Evolutionary conservation across 2,797 vertebrate genomes (phyloP).

Genomic region (Brachyrhaphis roseni): DNA sequence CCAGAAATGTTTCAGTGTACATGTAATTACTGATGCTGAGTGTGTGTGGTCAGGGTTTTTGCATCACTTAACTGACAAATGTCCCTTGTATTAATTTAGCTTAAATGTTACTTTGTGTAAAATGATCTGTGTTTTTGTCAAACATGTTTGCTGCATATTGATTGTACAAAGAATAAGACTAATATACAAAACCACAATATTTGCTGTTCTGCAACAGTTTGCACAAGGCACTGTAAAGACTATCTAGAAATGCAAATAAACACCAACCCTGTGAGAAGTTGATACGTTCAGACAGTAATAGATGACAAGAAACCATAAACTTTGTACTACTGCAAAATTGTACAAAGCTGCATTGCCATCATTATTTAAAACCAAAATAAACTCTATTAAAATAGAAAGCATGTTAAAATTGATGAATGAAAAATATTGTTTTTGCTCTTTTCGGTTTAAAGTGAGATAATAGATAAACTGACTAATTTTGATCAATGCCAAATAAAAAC

Average conservation of each 20-base stretch:
- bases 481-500: background rate
- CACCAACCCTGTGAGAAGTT: background rate
- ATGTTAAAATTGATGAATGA: background rate
- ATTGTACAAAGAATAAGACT: background rate
- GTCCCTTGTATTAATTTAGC: background rate
- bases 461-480: background rate
- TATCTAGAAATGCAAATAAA: background rate
- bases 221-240: background rate
- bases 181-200: background rate
- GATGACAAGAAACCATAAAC: background rate
- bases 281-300: background rate
- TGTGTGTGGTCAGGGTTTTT: background rate
- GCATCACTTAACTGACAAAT: background rate
- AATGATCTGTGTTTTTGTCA: slow-evolving; percentile 2
- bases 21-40: background rate
- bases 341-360: background rate
- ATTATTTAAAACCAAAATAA: background rate
- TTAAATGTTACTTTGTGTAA: background rate
- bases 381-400: background rate
- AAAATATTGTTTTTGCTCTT: background rate
- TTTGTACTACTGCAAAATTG: background rate
- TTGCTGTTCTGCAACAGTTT: background rate
- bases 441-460: background rate
- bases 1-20: background rate
- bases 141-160: background rate